These are phyloP conservation scores for Rhagoletis pomonella DNA, from an alignment of 1,140 invertebrate genomes.

Conservation along the genomic window DNA sequence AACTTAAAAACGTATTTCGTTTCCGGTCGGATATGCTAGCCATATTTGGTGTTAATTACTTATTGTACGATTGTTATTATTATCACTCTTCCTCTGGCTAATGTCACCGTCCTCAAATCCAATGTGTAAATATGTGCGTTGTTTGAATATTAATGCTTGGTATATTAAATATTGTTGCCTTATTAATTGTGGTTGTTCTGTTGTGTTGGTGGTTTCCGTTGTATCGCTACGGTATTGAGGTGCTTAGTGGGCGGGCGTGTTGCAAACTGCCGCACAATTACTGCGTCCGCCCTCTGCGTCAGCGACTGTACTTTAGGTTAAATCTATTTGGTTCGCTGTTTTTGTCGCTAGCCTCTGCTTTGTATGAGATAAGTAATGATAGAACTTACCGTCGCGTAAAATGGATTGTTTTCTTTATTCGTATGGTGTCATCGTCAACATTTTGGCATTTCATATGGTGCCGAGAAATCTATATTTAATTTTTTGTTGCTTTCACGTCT, in stretches of 20 bases:
- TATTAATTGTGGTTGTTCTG: background rate
- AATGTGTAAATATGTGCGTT: background rate
- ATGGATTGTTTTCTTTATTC: constrained; percentile 28
- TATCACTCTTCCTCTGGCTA: background rate
- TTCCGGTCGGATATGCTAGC: constrained; percentile 64
- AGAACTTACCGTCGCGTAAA: constrained; percentile 4
- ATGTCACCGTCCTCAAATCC: background rate
- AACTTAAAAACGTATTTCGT: constrained; percentile 72
- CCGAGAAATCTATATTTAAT: background rate
- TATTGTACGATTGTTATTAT: background rate
- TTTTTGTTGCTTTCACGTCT: background rate
- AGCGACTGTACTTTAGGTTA: constrained; percentile 19
- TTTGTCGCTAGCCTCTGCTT: background rate
- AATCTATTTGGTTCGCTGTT: constrained; percentile 31
- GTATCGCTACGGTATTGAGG: background rate
- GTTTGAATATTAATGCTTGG: constrained; percentile 23
- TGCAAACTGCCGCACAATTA: constrained; percentile 22
- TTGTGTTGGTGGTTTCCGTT: constrained; percentile 35
- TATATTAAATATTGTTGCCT: background rate
- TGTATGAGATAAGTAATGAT: constrained; percentile 45
- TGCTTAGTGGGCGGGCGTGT: constrained; percentile 44
- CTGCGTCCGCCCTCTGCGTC: constrained; percentile 37
- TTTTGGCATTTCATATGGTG: background rate
- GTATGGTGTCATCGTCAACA: constrained; percentile 34
- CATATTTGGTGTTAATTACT: constrained; percentile 40